Conservation (phyloP, 37 sponge, comb jelly and placozoan species). For the Ianthella basta region DNA sequence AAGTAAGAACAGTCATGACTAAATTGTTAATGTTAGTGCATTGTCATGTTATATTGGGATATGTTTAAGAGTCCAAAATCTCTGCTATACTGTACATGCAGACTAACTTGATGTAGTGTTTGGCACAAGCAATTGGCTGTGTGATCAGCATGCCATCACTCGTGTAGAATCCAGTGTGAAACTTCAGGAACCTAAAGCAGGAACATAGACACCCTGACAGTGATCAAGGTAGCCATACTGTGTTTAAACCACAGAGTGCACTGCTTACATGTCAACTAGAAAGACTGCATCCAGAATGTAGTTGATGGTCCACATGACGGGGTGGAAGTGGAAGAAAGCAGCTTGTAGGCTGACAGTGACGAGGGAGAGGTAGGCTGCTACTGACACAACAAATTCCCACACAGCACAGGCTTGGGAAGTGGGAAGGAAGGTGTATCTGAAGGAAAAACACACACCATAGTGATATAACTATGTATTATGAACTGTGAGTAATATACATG, state of each 20-base stretch:
- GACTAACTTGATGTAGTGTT: conserved; percentile 70
- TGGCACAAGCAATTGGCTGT: conserved; percentile 63
- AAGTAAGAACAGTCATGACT: background rate
- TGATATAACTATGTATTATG: background rate
- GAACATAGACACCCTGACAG: background rate
- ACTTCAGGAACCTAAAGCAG: conserved; percentile 52
- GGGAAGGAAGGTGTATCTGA: conserved; percentile 63
- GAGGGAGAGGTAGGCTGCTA: conserved; percentile 29
- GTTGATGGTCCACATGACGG: conserved; percentile 61
- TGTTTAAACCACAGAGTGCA: background rate
- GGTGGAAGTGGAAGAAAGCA: conserved; percentile 42
- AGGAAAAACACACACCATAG: background rate
- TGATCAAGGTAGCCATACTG: background rate
- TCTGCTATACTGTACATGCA: no score
- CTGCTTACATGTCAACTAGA: conserved; percentile 69
- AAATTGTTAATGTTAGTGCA: no score
- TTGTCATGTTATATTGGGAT: no score
- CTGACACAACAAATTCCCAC: conserved; percentile 53
- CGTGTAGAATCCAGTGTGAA: conserved; percentile 66
- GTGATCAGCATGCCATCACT: conserved; percentile 63
- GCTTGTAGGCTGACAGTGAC: conserved; percentile 70
- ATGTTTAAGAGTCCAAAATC: background rate
- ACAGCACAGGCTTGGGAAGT: conserved; percentile 31
- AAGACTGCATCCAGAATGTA: conserved; percentile 66
- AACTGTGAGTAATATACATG: background rate